Evolutionary conservation across 2,113 vertebrate genomes (phyloP).

Genomic region (Ictalurus punctatus): DNA sequence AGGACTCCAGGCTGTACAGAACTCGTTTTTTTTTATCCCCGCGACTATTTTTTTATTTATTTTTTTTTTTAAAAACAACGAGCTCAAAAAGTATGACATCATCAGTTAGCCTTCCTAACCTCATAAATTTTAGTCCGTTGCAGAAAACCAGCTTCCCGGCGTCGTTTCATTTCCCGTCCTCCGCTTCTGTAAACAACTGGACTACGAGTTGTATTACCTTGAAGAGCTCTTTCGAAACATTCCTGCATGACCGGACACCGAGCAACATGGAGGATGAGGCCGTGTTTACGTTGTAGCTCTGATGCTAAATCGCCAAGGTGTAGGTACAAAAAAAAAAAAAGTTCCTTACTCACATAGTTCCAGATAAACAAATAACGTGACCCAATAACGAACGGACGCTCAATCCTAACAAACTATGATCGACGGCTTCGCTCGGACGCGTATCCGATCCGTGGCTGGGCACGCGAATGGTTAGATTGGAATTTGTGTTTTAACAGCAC

Average conservation of each 20-base stretch:
- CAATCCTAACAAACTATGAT: not conserved
- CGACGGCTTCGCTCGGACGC: not conserved
- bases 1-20: constrained; percentile 56
- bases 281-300: not conserved
- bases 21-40: constrained; percentile 50
- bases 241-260: not conserved
- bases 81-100: constrained; percentile 55
- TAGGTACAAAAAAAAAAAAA: not conserved
- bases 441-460: not conserved
- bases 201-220: not conserved
- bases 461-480: not conserved
- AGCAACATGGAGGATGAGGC: not conserved
- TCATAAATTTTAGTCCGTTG: constrained; percentile 35
- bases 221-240: not conserved
- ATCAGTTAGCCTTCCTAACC: constrained; percentile 50
- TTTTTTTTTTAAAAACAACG: constrained; percentile 53
- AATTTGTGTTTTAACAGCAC: not conserved
- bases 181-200: not conserved
- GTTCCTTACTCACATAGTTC: not conserved
- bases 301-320: not conserved
- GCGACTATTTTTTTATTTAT: not conserved
- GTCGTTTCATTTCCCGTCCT: not conserved
- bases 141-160: not conserved
- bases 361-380: not conserved
- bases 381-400: not conserved